Percentiles rank a stretch among this genome's conserved stretches.
Conservation (phyloP, 2,888 invertebrate genomes). For the Brenthis daphne region DNA sequence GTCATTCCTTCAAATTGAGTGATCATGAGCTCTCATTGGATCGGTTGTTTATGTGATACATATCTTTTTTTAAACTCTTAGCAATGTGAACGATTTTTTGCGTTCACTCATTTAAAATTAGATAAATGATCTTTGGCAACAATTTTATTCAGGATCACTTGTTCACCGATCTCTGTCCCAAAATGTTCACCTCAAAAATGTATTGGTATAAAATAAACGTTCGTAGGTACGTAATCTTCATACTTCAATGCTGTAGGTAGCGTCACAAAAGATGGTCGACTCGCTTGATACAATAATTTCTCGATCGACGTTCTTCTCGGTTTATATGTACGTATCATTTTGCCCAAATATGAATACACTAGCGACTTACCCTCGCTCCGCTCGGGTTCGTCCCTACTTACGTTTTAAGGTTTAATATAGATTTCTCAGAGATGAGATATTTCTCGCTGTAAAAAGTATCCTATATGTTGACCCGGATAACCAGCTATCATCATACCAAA, state of each 20-base stretch:
- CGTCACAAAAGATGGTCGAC: constrained; percentile 9
- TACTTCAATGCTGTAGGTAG: constrained; percentile 14
- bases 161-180: constrained; percentile 39
- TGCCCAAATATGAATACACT: too few relatives aligned
- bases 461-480: too few relatives aligned
- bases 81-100: constrained; percentile 53
- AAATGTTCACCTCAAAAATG: constrained; percentile 45
- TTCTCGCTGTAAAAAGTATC: too few relatives aligned
- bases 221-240: constrained; percentile 31
- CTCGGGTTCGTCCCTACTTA: too few relatives aligned
- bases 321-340: too few relatives aligned
- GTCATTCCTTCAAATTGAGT: constrained; percentile 55
- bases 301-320: neutral
- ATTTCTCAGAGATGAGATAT: too few relatives aligned
- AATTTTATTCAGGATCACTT: constrained; percentile 62
- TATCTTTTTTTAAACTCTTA: constrained; percentile 58
- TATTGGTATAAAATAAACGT: constrained; percentile 41
- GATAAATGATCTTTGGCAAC: constrained; percentile 63
- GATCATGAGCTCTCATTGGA: constrained; percentile 44
- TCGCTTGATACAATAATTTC: constrained; percentile 1
- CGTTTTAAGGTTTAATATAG: too few relatives aligned
- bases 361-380: too few relatives aligned
- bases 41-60: constrained; percentile 45
- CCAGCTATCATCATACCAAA: too few relatives aligned
- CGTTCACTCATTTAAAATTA: constrained; percentile 64